Evolutionary conservation across 2,797 vertebrate genomes (phyloP).

Genomic region (Rhinatrema bivittatum): DNA sequence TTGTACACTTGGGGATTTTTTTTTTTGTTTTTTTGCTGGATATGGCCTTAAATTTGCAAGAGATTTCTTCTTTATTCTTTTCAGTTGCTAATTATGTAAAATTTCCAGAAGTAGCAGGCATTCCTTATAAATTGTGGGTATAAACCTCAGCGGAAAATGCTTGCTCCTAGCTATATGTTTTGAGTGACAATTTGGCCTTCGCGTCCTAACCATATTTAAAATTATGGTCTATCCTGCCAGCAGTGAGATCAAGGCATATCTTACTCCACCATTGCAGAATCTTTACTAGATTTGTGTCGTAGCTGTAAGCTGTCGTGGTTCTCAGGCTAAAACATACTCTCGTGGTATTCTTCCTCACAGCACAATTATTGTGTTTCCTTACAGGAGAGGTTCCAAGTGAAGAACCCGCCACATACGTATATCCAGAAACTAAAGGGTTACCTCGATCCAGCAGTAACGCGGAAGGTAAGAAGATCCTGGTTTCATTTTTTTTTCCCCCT

Average conservation of each 20-base stretch:
- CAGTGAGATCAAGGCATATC: neutral
- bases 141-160: neutral
- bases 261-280: too few relatives aligned
- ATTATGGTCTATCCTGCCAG: neutral
- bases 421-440: conserved; percentile 93
- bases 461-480: conserved; percentile 73
- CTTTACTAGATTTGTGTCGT: neutral
- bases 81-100: too few relatives aligned
- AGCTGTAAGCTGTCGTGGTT: too few relatives aligned
- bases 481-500: neutral
- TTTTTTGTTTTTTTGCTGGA: too few relatives aligned
- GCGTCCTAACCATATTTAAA: conserved; percentile 1
- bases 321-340: too few relatives aligned
- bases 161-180: neutral
- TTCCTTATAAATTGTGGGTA: neutral
- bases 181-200: conserved; percentile 10
- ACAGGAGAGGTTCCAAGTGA: conserved; percentile 94
- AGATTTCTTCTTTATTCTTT: too few relatives aligned
- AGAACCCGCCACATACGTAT: conserved; percentile 94
- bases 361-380: too few relatives aligned
- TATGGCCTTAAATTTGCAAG: too few relatives aligned
- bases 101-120: conserved; percentile 1
- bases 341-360: too few relatives aligned
- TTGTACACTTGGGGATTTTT: too few relatives aligned
- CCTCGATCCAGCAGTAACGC: conserved; percentile 89